Percentiles rank a stretch among this genome's conserved stretches.
Conservation (phyloP, 2,113 vertebrate species). For the Amia ocellicauda region DNA sequence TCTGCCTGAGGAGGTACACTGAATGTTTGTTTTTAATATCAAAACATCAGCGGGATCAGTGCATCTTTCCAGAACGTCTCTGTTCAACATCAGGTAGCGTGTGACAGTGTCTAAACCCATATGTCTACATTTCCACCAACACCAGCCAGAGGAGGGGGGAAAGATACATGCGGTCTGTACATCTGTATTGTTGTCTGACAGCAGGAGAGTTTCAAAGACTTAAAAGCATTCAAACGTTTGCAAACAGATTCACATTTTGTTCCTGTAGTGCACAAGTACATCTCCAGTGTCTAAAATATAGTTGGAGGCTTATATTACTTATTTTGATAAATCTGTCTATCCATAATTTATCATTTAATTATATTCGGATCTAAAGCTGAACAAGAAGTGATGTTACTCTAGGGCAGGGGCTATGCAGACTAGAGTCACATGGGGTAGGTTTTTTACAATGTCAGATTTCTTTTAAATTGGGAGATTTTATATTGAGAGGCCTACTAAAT, state of each 20-base stretch:
- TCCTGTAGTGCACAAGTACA: too few species aligned
- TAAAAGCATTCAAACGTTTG: background rate
- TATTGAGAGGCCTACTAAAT: background rate
- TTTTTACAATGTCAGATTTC: background rate
- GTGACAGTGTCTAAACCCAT: background rate
- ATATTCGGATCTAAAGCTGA: too few species aligned
- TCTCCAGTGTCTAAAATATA: too few species aligned
- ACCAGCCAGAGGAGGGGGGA: background rate
- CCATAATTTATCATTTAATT: too few species aligned
- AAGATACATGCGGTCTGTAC: background rate
- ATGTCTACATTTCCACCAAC: background rate
- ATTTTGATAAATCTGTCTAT: too few species aligned
- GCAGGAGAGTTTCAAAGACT: background rate
- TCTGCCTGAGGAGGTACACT: too few species aligned
- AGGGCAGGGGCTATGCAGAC: too few species aligned
- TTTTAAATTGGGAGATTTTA: background rate
- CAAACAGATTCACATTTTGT: background rate
- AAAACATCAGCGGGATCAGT: too few species aligned
- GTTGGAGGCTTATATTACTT: too few species aligned
- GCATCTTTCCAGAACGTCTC: background rate
- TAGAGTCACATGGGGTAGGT: background rate
- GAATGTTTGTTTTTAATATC: too few species aligned
- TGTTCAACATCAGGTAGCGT: background rate
- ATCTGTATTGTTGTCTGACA: background rate
- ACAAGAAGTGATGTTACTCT: too few species aligned